Percentiles rank a stretch among this genome's conserved stretches.
Conservation (phyloP, 30 jellyfish, hydroid and myxozoan genomes). For the Pseudorhiza aurosa region DNA sequence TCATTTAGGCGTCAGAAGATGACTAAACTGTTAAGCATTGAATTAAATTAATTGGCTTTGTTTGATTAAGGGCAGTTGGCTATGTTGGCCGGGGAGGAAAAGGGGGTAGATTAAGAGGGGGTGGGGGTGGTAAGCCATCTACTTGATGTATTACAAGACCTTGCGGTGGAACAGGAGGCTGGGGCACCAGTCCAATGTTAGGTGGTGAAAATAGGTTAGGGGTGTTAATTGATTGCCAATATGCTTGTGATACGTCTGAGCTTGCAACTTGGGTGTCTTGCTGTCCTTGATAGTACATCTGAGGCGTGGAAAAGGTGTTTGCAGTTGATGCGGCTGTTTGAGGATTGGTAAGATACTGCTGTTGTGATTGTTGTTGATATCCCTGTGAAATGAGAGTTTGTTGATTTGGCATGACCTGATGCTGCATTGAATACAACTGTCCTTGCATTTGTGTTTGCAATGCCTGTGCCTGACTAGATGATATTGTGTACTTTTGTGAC, state of each 20-base stretch:
- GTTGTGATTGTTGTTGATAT: conserved; percentile 26
- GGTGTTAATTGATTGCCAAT: conserved; percentile 29
- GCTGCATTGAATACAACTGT: conserved; percentile 40
- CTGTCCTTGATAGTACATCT: conserved; percentile 49
- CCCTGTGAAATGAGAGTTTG: conserved; percentile 19
- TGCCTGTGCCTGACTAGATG: neutral
- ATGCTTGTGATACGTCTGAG: conserved; percentile 16
- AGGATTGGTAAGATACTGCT: conserved; percentile 5
- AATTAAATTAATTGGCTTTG: neutral
- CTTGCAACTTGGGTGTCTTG: conserved; percentile 13
- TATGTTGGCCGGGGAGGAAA: conserved; percentile 26
- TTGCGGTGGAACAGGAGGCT: conserved; percentile 67
- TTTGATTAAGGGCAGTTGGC: neutral
- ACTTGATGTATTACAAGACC: conserved; percentile 64
- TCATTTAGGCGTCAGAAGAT: neutral
- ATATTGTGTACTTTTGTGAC: conserved; percentile 2
- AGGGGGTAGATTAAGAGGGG: conserved; percentile 54
- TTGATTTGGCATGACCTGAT: conserved; percentile 30
- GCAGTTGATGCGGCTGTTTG: conserved; percentile 23
- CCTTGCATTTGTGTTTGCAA: conserved; percentile 25
- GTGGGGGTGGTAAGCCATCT: conserved; percentile 74
- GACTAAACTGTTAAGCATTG: neutral
- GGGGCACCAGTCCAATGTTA: conserved; percentile 37
- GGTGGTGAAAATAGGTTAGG: conserved; percentile 16
- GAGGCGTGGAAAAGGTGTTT: conserved; percentile 18